Evolutionary conservation across 2,797 vertebrate genomes (phyloP), one percentile per base, ranked within the genome.

Genomic region (Rachycentron canadum): DNA sequence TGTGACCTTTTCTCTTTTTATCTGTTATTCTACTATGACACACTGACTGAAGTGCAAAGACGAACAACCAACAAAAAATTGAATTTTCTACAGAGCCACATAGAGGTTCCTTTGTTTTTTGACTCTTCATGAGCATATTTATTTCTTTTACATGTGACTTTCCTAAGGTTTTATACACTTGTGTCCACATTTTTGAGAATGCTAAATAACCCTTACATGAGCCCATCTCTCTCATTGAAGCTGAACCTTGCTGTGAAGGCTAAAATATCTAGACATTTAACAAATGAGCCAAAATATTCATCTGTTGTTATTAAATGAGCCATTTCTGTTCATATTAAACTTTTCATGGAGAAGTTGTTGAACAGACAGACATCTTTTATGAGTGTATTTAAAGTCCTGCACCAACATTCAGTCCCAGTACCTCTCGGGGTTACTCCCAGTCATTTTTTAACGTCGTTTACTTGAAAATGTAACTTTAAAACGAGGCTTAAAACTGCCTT

Each of bases 391-490:
- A 75, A 86, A 76, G 59, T 72, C 17, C 52, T 58, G 28, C 73
- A 7, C 64, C 57, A 76, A 58, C 74, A 72, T 59, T 47, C 40
- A 65, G 41, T 79, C 68, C 32, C 36, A 12, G 66, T 55, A 73
- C 85, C 83, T 85, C 81, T 83, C 21, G 61, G 82, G 84, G 86
- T 89, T 86, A 90, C 84, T 81, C 58, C n/a, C 10, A 90, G 89
- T 92, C 76, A 81, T 87, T 88, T 90, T 88, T 84, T 84, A 70
- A 83, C 49, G 57, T 74, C 69, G 71, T 91, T 93, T 86, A 85
- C 81, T 91, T 82, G 73, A 87, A 89, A 92, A 91, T 88, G 75
- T 83, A 91, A 92, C 91, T 93, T 93, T 86, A 87, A 90, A 91
- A 88, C 61, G 36, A 84, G 81, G 74, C 79, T 81, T 82, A 79